A percentile compares a stretch with the other conserved stretches of the same genome.
These are phyloP conservation scores for Pachydiplax longipennis DNA, from an alignment of 2,888 invertebrate species.

Conservation along the genomic window DNA sequence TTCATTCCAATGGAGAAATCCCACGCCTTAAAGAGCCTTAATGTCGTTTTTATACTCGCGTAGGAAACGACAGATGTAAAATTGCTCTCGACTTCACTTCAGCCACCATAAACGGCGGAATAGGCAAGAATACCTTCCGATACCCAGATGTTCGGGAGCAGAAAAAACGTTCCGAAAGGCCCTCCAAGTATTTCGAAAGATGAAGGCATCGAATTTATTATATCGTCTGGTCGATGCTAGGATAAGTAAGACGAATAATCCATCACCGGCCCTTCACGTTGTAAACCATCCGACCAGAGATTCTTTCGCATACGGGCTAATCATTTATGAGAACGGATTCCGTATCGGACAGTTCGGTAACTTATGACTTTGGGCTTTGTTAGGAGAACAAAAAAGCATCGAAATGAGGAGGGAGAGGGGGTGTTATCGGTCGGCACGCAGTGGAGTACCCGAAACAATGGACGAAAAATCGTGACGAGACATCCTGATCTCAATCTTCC, in stretches of 20 bases:
- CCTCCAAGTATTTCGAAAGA: neutral
- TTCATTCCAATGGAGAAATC: neutral
- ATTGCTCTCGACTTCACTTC: neutral
- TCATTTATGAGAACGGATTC: no score
- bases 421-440: neutral
- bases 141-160: neutral
- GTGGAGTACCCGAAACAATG: neutral
- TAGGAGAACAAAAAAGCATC: no score
- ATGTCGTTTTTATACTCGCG: neutral
- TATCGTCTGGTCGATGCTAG: neutral
- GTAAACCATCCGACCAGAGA: no score
- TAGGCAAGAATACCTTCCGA: neutral
- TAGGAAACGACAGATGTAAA: neutral
- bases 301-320: no score
- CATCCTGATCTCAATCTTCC: neutral
- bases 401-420: no score
- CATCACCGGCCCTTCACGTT: no score
- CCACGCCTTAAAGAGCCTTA: neutral
- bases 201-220: neutral
- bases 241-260: neutral
- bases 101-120: neutral
- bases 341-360: no score
- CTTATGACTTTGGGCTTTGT: no score
- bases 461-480: neutral
- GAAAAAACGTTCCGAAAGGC: neutral